These are phyloP conservation scores for Resseliella maxima DNA, from an alignment of 2,888 invertebrate species.

Conservation along the genomic window DNA sequence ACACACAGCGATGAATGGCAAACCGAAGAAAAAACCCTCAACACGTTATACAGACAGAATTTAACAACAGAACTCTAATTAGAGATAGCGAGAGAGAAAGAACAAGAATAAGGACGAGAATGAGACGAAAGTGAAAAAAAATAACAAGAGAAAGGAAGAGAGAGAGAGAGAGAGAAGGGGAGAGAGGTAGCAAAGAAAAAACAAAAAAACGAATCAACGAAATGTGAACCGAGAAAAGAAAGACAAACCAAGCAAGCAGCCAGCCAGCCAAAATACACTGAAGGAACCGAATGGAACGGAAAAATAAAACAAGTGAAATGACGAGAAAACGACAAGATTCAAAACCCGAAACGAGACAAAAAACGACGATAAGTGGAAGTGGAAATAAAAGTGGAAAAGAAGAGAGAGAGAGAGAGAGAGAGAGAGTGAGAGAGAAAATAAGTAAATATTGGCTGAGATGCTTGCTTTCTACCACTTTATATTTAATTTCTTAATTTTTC, in stretches of 20 bases:
- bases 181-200: no score
- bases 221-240: no score
- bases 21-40: no score
- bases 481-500: conserved; percentile 35
- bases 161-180: neutral
- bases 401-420: neutral
- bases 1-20: neutral
- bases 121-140: no score
- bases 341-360: neutral
- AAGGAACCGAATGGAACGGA: neutral
- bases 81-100: neutral
- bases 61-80: no score
- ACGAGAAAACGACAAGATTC: neutral
- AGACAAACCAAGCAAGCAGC: neutral
- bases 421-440: neutral
- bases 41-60: no score
- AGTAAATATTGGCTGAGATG: conserved; percentile 24
- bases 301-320: neutral
- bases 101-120: neutral
- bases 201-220: neutral
- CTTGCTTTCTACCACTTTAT: conserved; percentile 9
- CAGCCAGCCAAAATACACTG: neutral
- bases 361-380: neutral
- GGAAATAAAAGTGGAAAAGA: neutral
- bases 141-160: neutral